Base-by-base conservation (phyloP, 2,113 vertebrate species). In the Thunnus maccoyii region DNA sequence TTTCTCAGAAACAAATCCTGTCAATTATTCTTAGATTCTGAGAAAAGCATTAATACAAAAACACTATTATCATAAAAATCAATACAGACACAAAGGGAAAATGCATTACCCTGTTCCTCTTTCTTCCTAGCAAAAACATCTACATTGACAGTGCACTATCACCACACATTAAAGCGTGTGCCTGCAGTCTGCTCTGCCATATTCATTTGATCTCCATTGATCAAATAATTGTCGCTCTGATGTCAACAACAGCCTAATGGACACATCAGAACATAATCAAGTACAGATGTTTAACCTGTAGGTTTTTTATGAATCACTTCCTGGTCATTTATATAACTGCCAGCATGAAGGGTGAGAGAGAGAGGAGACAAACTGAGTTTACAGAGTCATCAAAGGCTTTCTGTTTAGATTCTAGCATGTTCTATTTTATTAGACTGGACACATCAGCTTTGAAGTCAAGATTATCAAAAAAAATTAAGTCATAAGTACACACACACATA, bases 151-250 rank as follows among this genome's bases (percentile, higher is more conserved):
- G 2, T 25, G 9, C 76, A n/a, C 9, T 50, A 44, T 51, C 51
- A 52, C 15, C 6, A 41, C 18, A 63, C 58, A 88, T 80, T 50
- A 80, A 82, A 84, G 68, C 32, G 17, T 22, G 5, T 9, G 3
- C 15, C 54, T 64, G 52, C 44, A 13, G 44, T 41, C 71, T 67
- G 36, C 47, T 60, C 54, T 25, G 52, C 16, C 66, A 56, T 13
- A 54, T 78, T 44, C 14, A 71, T 78, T 76, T 88, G 66, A 90
- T 83, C 80, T 56, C 54, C 36, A n/a, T 36, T 80, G 65, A 89
- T 89, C 75, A 80, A 91, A 90, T 57, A 32, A 77, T 32, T 68
- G 51, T 32, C 17, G 3, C 65, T 63, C 66, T 65, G 65, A 60
- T 73, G 69, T 69, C 58, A 57, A 71, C 18, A 71, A 41, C 32